Conservation (phyloP, 2,888 invertebrate genomes). For the Amaurobius ferox region DNA sequence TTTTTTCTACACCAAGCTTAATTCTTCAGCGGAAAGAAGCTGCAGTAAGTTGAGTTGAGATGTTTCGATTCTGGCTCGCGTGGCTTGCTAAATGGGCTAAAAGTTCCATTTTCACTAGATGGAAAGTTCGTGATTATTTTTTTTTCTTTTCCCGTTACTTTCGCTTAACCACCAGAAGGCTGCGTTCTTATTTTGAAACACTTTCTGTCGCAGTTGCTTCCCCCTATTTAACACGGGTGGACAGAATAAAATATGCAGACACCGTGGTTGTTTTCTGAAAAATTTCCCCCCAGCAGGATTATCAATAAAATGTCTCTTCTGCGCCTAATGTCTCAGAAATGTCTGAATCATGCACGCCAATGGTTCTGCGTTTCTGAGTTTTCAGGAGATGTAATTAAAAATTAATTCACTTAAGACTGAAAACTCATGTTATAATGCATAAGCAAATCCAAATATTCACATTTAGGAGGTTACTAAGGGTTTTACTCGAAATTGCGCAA, state of each 20-base stretch:
- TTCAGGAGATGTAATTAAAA: background rate
- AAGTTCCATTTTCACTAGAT: constrained; percentile 22
- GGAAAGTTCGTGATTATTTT: constrained; percentile 24
- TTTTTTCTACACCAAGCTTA: constrained; percentile 3
- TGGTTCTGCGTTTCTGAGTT: background rate
- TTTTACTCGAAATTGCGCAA: too few relatives aligned
- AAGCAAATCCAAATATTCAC: too few relatives aligned
- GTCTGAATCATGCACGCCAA: background rate
- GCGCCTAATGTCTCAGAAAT: constrained; percentile 6
- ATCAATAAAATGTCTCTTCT: background rate
- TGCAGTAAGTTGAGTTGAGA: constrained; percentile 18
- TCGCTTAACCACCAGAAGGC: background rate
- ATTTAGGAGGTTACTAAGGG: too few relatives aligned
- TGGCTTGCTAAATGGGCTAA: constrained; percentile 24
- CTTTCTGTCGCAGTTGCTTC: background rate
- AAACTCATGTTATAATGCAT: too few relatives aligned
- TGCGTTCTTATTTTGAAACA: background rate
- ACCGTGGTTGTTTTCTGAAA: background rate
- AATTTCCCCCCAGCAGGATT: background rate
- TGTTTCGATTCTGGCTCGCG: constrained; percentile 16
- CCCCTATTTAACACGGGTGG: background rate
- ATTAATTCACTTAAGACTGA: too few relatives aligned
- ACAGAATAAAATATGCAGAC: constrained; percentile 9
- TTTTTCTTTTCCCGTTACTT: background rate
- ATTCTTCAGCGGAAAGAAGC: constrained; percentile 24